A percentile compares a stretch with the other conserved stretches of the same genome.
These are phyloP conservation scores for Ceyx melanurus DNA, from an alignment of 2,113 vertebrate genomes.

Conservation along the genomic window DNA sequence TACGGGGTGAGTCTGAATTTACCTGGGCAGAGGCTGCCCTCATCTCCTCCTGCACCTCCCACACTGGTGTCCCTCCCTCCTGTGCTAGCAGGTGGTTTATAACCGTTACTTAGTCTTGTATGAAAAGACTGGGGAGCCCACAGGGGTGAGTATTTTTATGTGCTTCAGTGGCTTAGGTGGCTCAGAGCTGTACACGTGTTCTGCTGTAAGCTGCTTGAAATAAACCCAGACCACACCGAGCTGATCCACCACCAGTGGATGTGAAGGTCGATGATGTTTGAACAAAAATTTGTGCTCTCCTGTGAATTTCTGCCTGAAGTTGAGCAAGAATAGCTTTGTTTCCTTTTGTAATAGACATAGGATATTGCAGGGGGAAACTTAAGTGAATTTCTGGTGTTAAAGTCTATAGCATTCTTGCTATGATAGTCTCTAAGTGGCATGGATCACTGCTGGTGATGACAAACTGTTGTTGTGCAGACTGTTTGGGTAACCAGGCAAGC, in stretches of 20 bases:
- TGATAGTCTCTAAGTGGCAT: fast-evolving
- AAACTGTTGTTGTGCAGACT: neutral
- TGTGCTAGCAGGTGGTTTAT: neutral
- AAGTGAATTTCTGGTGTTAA: neutral
- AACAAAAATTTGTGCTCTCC: neutral
- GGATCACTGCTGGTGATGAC: neutral
- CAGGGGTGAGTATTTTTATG: neutral
- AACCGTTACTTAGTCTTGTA: fast-evolving
- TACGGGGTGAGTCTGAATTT: fast-evolving
- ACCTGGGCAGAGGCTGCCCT: neutral
- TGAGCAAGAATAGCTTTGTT: neutral
- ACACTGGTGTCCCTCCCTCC: fast-evolving
- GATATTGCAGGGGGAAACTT: neutral
- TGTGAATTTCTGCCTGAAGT: neutral
- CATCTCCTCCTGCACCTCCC: neutral
- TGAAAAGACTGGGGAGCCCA: neutral
- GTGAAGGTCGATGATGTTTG: neutral
- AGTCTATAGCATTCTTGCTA: neutral
- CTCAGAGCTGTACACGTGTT: neutral
- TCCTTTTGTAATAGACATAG: neutral
- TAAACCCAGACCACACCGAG: neutral
- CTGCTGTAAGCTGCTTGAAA: neutral
- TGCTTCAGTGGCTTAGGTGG: neutral
- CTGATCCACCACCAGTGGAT: too few relatives aligned
- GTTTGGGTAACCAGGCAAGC: conserved; percentile 51